Conservation (phyloP, 2,888 invertebrate genomes). For the Heliconius ismenius region DNA sequence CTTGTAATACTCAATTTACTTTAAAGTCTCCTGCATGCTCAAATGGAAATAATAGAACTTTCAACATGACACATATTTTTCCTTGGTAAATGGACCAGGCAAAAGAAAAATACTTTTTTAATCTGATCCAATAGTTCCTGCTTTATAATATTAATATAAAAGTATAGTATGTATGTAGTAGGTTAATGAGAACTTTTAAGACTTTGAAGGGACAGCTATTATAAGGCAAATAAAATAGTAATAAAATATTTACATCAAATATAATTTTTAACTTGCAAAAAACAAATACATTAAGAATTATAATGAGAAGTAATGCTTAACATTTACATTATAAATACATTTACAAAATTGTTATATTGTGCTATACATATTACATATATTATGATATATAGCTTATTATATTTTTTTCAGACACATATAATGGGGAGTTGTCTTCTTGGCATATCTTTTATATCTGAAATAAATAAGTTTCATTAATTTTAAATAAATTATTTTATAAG, state of each 20-base stretch:
- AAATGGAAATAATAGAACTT: too few species aligned
- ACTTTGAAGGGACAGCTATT: neutral
- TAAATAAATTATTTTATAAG: too few species aligned
- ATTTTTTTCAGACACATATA: neutral
- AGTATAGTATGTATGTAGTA: neutral
- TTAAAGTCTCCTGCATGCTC: too few species aligned
- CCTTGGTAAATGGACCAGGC: too few species aligned
- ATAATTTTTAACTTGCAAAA: neutral
- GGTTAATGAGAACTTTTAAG: neutral
- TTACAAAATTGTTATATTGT: conserved; percentile 1
- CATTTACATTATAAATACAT: neutral
- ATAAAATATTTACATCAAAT: neutral
- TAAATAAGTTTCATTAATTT: neutral
- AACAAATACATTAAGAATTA: neutral
- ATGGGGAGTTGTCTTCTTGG: neutral
- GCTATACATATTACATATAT: conserved; percentile 5
- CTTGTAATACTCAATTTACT: too few species aligned
- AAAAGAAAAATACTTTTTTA: too few species aligned
- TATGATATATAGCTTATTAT: neutral
- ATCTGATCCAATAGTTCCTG: too few species aligned
- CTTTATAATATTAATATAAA: neutral
- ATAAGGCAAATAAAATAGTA: neutral
- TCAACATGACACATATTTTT: too few species aligned
- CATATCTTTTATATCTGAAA: conserved; percentile 7
- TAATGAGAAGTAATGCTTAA: neutral